These are phyloP conservation scores for Phataginus tricuspis DNA, from an alignment of 2,797 vertebrate genomes.

Conservation along the genomic window DNA sequence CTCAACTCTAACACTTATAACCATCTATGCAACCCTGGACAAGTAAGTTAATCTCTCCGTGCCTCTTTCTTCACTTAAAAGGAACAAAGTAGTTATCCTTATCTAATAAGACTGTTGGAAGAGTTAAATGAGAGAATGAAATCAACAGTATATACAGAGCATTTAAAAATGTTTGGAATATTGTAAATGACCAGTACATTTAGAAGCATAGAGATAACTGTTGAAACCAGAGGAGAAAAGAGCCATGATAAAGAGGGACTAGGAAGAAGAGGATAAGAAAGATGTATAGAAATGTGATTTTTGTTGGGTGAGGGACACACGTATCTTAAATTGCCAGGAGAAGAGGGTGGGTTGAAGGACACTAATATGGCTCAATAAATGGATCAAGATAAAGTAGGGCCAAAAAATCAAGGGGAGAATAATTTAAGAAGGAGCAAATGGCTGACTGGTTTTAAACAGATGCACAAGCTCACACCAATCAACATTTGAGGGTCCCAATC, in stretches of 20 bases:
- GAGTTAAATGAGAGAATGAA: neutral
- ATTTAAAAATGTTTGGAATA: neutral
- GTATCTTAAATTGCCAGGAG: neutral
- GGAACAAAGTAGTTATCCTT: neutral
- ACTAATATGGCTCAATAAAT: neutral
- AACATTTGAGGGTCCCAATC: neutral
- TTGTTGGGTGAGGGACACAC: neutral
- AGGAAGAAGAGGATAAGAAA: neutral
- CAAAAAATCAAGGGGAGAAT: neutral
- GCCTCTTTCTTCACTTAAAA: neutral
- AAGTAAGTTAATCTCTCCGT: neutral
- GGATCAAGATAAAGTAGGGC: neutral
- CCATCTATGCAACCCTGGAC: neutral
- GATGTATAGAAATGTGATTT: neutral
- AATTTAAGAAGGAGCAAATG: neutral
- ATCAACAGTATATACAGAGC: neutral
- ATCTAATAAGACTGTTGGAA: neutral
- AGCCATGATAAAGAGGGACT: neutral
- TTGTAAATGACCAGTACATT: neutral
- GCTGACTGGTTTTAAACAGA: neutral
- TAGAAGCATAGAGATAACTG: neutral
- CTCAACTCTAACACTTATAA: neutral
- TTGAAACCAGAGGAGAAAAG: neutral
- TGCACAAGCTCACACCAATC: neutral
- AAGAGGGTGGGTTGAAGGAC: neutral